Evolutionary conservation across 2,113 vertebrate genomes (phyloP).

Genomic region (Parotia lawesii): DNA sequence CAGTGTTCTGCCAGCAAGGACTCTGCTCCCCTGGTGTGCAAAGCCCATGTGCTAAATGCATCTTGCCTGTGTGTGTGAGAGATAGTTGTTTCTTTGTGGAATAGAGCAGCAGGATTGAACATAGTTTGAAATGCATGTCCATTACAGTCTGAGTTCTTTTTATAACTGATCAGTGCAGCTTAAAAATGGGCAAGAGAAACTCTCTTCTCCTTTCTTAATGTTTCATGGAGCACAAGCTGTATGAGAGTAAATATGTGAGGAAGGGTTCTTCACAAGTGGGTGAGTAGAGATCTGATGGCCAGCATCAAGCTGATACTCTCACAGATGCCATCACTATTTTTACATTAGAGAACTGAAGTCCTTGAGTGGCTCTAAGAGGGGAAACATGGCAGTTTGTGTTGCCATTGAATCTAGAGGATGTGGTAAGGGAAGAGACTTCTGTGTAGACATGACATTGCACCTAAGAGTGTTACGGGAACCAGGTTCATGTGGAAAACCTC

Average conservation of each 20-base stretch:
- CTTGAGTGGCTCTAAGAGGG: background rate
- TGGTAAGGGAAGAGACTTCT: background rate
- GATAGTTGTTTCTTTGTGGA: background rate
- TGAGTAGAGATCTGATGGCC: background rate
- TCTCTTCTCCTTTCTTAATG: background rate
- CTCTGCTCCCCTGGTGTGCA: background rate
- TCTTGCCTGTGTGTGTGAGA: background rate
- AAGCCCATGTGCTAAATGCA: background rate
- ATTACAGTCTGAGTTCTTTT: background rate
- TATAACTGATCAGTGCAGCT: background rate
- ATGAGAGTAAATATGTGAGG: background rate
- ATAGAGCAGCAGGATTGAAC: background rate
- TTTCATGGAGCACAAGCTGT: background rate
- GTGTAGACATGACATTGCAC: fast-evolving
- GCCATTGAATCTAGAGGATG: background rate
- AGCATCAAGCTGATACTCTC: background rate
- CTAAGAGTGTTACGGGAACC: background rate
- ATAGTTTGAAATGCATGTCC: background rate
- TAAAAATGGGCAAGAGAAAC: background rate
- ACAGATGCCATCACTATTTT: background rate
- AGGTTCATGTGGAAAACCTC: background rate
- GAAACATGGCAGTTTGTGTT: background rate
- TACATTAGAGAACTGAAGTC: background rate
- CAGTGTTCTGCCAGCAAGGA: background rate
- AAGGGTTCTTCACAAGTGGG: background rate